These are phyloP conservation scores for Solenopsis invicta DNA, from an alignment of 1,140 invertebrate species.

Conservation along the genomic window DNA sequence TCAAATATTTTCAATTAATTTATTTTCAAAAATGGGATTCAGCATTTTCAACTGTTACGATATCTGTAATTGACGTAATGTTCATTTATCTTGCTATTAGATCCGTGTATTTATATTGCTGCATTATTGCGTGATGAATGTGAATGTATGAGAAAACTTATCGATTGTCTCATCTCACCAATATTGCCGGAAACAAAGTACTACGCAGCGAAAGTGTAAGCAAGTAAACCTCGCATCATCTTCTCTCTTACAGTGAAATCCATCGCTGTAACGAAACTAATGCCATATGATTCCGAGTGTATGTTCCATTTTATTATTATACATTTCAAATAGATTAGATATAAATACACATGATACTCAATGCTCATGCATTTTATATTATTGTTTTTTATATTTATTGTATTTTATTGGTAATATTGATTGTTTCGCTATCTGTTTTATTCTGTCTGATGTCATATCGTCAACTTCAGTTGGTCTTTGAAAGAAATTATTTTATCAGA, in stretches of 20 bases:
- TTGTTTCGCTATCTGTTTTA: not conserved
- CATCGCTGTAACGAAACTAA: not conserved
- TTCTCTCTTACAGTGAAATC: not conserved
- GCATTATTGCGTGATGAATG: not conserved
- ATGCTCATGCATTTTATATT: not conserved
- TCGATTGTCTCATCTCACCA: slow-evolving; percentile 50
- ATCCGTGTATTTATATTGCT: slow-evolving; percentile 7
- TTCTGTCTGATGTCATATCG: not conserved
- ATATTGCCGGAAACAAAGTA: slow-evolving; percentile 26
- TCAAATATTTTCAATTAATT: not conserved
- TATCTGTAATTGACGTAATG: slow-evolving; percentile 4
- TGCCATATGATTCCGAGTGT: not conserved
- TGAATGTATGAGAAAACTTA: not conserved
- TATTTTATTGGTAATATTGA: not conserved
- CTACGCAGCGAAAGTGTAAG: slow-evolving; percentile 1
- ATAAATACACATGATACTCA: slow-evolving; percentile 33
- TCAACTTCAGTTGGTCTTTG: not conserved
- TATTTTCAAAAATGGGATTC: not conserved
- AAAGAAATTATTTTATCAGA: not conserved
- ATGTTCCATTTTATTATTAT: slow-evolving; percentile 42
- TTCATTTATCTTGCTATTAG: not conserved
- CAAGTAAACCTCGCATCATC: slow-evolving; percentile 5
- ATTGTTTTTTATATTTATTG: no score
- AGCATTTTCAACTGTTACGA: not conserved
- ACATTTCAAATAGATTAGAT: slow-evolving; percentile 9